phyloP scores from a whole-genome alignment of 1,140 invertebrate species.

The Nephila pilipes region DNA sequence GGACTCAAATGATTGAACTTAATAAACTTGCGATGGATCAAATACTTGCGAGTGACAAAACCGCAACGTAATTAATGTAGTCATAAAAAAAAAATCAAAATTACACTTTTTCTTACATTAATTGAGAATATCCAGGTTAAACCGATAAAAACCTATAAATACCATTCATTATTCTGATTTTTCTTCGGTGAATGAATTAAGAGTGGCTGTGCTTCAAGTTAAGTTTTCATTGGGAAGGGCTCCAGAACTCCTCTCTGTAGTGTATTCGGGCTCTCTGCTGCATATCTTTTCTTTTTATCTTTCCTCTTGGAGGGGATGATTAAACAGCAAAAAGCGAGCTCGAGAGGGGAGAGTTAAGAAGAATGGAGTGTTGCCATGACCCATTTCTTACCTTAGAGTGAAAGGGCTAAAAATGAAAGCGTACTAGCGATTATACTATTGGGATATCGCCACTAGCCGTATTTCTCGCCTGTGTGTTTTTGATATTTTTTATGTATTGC shows the following conservation, averaged over 20 bases:
- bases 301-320: constrained; percentile 43
- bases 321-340: constrained; percentile 37
- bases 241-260: neutral
- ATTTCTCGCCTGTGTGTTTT: no score
- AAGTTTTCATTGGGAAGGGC: neutral
- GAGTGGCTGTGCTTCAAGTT: neutral
- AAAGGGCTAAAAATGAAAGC: neutral
- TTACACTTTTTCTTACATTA: no score
- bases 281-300: neutral
- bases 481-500: no score
- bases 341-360: constrained; percentile 34
- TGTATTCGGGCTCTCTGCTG: neutral
- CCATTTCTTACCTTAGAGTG: constrained; percentile 26
- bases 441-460: neutral
- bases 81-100: no score
- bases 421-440: neutral
- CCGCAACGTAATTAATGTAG: no score
- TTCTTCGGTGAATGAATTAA: neutral
- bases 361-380: constrained; percentile 43
- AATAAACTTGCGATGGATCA: no score
- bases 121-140: no score
- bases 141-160: neutral
- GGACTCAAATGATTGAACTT: no score
- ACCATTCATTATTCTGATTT: neutral
- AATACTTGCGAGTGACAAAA: no score